These are phyloP conservation scores for Laterallus jamaicensis DNA, from an alignment of 2,113 vertebrate species.

Conservation along the genomic window DNA sequence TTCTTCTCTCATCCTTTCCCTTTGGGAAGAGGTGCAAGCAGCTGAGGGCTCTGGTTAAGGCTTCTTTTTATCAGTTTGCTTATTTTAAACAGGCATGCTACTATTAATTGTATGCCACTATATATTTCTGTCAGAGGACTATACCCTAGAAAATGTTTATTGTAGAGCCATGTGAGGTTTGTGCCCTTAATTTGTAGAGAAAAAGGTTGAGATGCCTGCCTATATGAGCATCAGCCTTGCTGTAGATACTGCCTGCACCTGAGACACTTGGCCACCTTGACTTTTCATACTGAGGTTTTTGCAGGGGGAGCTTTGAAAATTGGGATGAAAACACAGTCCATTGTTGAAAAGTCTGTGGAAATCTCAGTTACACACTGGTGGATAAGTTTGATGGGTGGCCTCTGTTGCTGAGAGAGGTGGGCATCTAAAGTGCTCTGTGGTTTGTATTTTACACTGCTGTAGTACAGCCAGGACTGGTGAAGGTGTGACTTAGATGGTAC, in stretches of 20 bases:
- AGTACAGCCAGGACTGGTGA: not conserved
- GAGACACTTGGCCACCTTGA: not conserved
- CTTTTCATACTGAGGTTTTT: not conserved
- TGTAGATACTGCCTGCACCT: not conserved
- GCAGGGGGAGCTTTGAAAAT: not conserved
- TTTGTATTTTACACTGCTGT: not conserved
- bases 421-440: not conserved
- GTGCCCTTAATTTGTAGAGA: not conserved
- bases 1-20: constrained; percentile 2
- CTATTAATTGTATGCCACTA: not conserved
- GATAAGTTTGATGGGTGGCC: not conserved
- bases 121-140: not conserved
- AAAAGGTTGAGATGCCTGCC: not conserved
- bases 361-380: not conserved
- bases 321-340: not conserved
- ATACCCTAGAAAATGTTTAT: not conserved
- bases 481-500: not conserved
- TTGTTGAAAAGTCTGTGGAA: not conserved
- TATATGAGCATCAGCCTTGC: not conserved
- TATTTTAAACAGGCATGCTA: not conserved
- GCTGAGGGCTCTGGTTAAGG: not conserved
- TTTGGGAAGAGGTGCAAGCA: not conserved
- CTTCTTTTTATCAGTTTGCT: not conserved
- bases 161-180: not conserved
- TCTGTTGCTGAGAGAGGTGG: not conserved